Percentiles rank a stretch among this genome's conserved stretches.
These are phyloP conservation scores for Lutraria rhynchaena DNA, from an alignment of 1,140 invertebrate species.

Conservation along the genomic window DNA sequence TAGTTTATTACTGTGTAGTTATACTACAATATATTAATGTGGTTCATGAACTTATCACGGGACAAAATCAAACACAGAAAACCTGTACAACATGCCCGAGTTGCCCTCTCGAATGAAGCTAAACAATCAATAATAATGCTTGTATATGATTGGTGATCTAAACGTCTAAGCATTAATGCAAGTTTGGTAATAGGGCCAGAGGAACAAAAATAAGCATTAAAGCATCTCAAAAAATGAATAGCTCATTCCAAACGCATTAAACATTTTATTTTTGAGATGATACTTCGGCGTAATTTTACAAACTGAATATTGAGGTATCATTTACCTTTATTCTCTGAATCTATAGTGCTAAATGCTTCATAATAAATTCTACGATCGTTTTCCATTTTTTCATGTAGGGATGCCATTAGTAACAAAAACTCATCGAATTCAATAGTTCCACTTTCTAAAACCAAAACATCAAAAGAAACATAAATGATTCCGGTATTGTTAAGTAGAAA, in stretches of 20 bases:
- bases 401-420: slow-evolving; percentile 21
- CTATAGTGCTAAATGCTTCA: slow-evolving; percentile 14
- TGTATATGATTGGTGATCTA: background rate
- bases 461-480: too few species aligned
- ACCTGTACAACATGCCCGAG: too few species aligned
- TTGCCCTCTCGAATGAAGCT: too few species aligned
- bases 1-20: too few species aligned
- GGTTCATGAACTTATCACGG: too few species aligned
- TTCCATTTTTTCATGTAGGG: slow-evolving; percentile 5
- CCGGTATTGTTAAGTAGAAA: too few species aligned
- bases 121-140: background rate
- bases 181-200: too few species aligned
- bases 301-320: background rate
- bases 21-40: too few species aligned
- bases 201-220: background rate
- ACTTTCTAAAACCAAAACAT: too few species aligned
- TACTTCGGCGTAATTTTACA: background rate
- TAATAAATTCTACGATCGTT: background rate
- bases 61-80: too few species aligned
- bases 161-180: too few species aligned
- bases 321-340: slow-evolving; percentile 5
- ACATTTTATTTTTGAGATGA: background rate
- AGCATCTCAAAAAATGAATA: background rate
- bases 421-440: slow-evolving; percentile 23
- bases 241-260: background rate